Conservation (phyloP, 1,140 invertebrate species). For the Drosophila pruinosa region DNA sequence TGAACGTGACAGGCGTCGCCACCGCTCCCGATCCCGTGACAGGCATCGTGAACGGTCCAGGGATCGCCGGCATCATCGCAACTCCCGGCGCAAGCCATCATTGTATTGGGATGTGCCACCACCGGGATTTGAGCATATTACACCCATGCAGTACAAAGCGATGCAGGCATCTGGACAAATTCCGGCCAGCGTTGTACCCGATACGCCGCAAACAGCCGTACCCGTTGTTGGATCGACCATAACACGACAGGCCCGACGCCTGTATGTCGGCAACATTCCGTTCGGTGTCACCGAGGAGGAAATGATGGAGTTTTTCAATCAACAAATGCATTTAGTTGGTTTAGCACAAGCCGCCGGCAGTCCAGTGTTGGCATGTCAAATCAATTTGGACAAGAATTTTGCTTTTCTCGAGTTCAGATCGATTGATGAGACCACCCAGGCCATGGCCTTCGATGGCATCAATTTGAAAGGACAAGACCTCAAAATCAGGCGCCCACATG, state of each 20-base stretch:
- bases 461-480: slow-evolving; percentile 99
- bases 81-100: slow-evolving; percentile 90
- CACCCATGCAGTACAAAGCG: slow-evolving; percentile 94
- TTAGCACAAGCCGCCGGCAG: slow-evolving; percentile 99
- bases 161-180: slow-evolving; percentile 97
- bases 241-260: slow-evolving; percentile 95
- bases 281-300: slow-evolving; percentile 99
- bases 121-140: slow-evolving; percentile 98
- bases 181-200: slow-evolving; percentile 94
- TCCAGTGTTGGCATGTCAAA: slow-evolving; percentile 99
- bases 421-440: slow-evolving; percentile 99
- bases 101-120: slow-evolving; percentile 99
- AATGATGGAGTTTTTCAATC: slow-evolving; percentile 99
- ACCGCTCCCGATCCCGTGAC: slow-evolving; percentile 68
- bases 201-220: slow-evolving; percentile 95
- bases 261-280: slow-evolving; percentile 99
- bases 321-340: slow-evolving; percentile 99
- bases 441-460: slow-evolving; percentile 99
- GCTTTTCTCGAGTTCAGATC: slow-evolving; percentile 99
- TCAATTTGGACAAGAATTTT: slow-evolving; percentile 99
- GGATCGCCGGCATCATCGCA: slow-evolving; percentile 67
- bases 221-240: slow-evolving; percentile 99
- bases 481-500: slow-evolving; percentile 98
- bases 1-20: slow-evolving; percentile 63
- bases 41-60: slow-evolving; percentile 66